Conservation (phyloP, 92 coral and sea anemone genomes). For the Palythoa grandis region DNA sequence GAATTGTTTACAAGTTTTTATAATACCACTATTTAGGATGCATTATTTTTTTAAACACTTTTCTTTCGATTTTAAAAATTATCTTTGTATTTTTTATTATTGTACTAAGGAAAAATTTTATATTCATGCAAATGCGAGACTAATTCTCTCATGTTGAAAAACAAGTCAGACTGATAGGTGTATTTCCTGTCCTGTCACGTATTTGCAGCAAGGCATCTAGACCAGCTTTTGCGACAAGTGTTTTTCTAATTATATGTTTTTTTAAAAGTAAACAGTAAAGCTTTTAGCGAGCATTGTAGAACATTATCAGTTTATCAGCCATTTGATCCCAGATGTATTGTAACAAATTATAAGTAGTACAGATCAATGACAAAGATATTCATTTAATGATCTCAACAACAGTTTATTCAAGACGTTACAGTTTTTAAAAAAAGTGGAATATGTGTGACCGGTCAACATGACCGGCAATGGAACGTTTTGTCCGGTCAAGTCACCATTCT, state of each 20-base stretch:
- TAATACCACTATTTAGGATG: background rate
- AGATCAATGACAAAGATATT: background rate
- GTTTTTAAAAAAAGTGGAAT: background rate
- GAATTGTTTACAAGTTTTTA: conserved; percentile 22
- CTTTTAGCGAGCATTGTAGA: conserved; percentile 29
- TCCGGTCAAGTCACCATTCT: background rate
- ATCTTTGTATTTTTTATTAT: conserved; percentile 17
- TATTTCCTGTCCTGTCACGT: conserved; percentile 31
- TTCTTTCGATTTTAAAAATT: conserved; percentile 9
- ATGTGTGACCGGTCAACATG: background rate
- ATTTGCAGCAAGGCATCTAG: conserved; percentile 12
- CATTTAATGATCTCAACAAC: background rate
- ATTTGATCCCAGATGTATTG: conserved; percentile 25
- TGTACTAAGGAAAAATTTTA: conserved; percentile 27
- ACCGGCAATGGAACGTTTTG: background rate
- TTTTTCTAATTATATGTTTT: conserved; percentile 23
- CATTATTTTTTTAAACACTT: background rate
- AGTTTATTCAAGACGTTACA: conserved; percentile 4
- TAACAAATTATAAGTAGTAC: conserved; percentile 26
- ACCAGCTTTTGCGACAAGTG: conserved; percentile 34
- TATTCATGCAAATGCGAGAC: conserved; percentile 29
- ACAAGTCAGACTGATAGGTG: conserved; percentile 32
- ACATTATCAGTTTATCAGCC: conserved; percentile 18
- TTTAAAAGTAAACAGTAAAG: conserved; percentile 1
- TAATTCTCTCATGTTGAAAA: conserved; percentile 34